These are phyloP conservation scores for Mohoua ochrocephala DNA, from an alignment of 2,113 vertebrate genomes.

Conservation along the genomic window DNA sequence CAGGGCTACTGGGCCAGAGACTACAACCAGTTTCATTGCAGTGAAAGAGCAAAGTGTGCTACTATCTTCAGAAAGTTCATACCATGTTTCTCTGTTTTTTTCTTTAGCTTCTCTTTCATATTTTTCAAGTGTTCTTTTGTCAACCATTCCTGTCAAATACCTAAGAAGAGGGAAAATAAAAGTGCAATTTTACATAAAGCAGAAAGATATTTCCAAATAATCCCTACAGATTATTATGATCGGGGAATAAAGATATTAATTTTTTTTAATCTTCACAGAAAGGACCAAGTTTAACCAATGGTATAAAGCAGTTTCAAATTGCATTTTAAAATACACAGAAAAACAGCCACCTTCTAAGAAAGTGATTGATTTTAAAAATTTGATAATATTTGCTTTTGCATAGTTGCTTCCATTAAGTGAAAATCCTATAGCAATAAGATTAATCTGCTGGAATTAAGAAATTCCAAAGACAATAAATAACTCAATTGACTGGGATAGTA, in stretches of 20 bases:
- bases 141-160: conserved; percentile 99
- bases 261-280: background rate
- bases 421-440: background rate
- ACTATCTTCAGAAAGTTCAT: conserved; percentile 2
- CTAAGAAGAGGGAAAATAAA: conserved; percentile 50
- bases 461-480: background rate
- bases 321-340: background rate
- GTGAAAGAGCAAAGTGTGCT: background rate
- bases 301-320: background rate
- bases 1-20: background rate
- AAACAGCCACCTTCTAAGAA: background rate
- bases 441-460: background rate
- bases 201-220: background rate
- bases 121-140: conserved; percentile 98
- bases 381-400: background rate
- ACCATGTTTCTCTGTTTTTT: conserved; percentile 99
- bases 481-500: background rate
- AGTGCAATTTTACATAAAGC: background rate
- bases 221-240: background rate
- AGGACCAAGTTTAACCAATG: background rate
- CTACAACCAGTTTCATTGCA: background rate
- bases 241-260: background rate
- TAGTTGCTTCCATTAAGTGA: background rate
- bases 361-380: background rate
- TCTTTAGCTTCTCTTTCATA: conserved; percentile 99